These are phyloP conservation scores for Cryptus armator DNA, from an alignment of 2,888 invertebrate genomes.

Conservation along the genomic window DNA sequence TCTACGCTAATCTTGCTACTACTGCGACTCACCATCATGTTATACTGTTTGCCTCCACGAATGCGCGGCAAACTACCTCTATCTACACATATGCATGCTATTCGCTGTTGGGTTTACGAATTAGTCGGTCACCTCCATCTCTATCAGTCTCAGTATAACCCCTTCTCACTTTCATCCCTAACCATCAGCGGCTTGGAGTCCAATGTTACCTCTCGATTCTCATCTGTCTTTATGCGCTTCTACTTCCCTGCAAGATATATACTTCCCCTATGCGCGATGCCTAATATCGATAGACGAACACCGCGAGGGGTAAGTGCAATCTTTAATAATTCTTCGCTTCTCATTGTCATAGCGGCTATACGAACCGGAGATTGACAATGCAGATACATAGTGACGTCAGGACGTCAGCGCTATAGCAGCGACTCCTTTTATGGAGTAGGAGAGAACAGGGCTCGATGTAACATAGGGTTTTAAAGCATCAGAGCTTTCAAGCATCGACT, in stretches of 20 bases:
- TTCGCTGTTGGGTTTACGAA: constrained; percentile 19
- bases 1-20: neutral
- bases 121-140: neutral
- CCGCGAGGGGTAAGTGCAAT: no score
- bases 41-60: neutral
- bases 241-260: neutral
- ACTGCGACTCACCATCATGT: neutral
- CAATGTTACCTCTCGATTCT: constrained; percentile 6
- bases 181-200: neutral
- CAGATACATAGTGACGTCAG: no score
- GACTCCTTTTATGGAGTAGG: no score
- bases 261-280: neutral
- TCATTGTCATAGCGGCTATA: no score
- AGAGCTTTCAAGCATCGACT: no score
- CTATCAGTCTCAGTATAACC: constrained; percentile 1
- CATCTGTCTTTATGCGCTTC: neutral
- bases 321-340: no score
- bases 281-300: no score
- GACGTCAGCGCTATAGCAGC: no score
- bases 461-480: no score
- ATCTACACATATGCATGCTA: neutral
- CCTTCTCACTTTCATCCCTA: neutral
- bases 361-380: no score
- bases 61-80: neutral
- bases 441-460: no score